phyloP scores from a whole-genome alignment of 1,140 invertebrate species.

The Leptestheria dahalacensis region DNA sequence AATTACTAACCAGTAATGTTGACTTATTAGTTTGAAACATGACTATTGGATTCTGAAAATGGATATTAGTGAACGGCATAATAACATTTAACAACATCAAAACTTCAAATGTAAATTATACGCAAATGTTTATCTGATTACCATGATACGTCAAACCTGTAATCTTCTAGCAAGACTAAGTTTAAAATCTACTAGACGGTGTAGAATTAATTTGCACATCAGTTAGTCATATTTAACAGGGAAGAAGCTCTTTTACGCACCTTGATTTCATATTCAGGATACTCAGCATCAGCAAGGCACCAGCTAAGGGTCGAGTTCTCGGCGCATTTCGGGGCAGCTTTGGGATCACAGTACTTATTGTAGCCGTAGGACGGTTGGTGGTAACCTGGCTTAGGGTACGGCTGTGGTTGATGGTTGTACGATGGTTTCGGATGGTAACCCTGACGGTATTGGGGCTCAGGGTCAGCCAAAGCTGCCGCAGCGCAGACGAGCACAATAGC shows the following conservation, averaged over 20 bases:
- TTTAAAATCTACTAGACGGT: no score
- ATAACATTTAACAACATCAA: no score
- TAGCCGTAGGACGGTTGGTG: slow-evolving; percentile 2
- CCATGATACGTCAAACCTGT: no score
- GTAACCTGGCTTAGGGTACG: not conserved
- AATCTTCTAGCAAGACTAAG: no score
- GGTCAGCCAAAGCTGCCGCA: slow-evolving; percentile 8
- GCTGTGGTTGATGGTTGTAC: slow-evolving; percentile 1
- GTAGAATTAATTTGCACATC: no score
- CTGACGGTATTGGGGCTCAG: slow-evolving; percentile 11
- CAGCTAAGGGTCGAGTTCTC: slow-evolving; percentile 18
- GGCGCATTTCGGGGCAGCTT: slow-evolving; percentile 19
- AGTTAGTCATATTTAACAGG: no score
- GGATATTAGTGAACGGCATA: no score
- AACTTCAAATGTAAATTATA: no score
- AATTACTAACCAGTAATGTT: no score
- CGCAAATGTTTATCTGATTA: no score
- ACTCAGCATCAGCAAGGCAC: slow-evolving; percentile 21
- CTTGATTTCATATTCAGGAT: slow-evolving; percentile 21
- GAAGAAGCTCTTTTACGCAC: slow-evolving; percentile 5
- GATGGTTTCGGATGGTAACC: slow-evolving; percentile 5
- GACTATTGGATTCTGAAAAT: no score
- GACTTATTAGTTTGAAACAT: no score
- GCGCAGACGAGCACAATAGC: not conserved
- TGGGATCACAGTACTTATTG: slow-evolving; percentile 16